Base-by-base conservation (phyloP, 2,113 vertebrate species). In the Callaeas wilsoni region DNA sequence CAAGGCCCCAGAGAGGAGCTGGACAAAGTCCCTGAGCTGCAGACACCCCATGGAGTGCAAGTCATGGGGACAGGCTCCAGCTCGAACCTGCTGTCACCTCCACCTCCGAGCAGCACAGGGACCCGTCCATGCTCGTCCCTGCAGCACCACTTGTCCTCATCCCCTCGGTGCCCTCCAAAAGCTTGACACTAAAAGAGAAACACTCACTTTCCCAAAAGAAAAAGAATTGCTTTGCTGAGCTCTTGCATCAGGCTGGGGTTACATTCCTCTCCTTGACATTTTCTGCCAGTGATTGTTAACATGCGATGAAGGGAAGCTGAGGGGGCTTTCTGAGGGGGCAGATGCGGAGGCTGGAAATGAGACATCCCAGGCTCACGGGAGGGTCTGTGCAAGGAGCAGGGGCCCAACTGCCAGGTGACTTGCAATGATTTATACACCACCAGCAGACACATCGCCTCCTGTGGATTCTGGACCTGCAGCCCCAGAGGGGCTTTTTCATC, bases 191-290 rank as follows among this genome's bases (percentile, higher is more conserved):
- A 7, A 42, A 82, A 25, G 1, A 10, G 44, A 92, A 52, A 12
- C 21, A 11, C 42, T 46, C 30, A 25, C 5, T 18, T 29, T 16
- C 50, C 59, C 23, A 27, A 50, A 22, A 29, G 37, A 25, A 59
- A 27, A n/a, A n/a, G 5, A 12, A 13, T 2, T 16, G 26, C 10
- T 53, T 65, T 84, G 37, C 59, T 59, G 63, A 69, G 13, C 11
- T 90, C 64, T 65, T 78, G 60, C 60, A 26, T 27, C 81, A 56
- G 52, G 19, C 18, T 50, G 77, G 27, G 33, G 42, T 65, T n/a
- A 21, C 11, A 0, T 23, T 22, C 20, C 56, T 47, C 16, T 7
- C 53, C 11, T 11, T 1, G 0, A 3, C 33, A 4, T n/a, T 75
- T 71, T 64, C 78, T 75, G 20, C 15, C 57, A 20, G 26, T 19